Base-by-base conservation (phyloP, 2,888 invertebrate genomes). In the Erebia ligea region DNA sequence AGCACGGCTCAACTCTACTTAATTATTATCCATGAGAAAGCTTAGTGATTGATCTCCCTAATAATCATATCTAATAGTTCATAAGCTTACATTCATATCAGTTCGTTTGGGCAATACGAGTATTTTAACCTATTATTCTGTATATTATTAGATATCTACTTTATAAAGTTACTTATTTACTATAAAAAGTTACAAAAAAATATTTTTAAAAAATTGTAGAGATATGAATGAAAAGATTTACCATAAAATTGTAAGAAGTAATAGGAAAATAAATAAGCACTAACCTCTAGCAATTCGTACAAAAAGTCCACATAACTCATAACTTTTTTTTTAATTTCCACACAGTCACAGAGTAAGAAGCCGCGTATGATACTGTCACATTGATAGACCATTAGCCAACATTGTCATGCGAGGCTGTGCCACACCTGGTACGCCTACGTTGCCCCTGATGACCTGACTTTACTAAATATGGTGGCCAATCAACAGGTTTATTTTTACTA, bases 261-360 rank as follows among this genome's bases (percentile, higher is more conserved):
- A 34, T 58, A 15, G 15, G 17, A 17, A 61, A 61, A 21, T 1
- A 34, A 34, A 6, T n/a, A 11, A 6, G 10, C 19, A 66, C 88
- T 82, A 75, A 91, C 92, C 91, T 92, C 89, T 17, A 92, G 77
- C 45, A 91, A 80, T 75, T 91, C 91, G 76, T 92, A 90, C 19
- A 92, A 81, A 76, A 91, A 90, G 68, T 90, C 89, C 74, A 91
- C 88, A 79, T 90, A 91, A 80, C 86, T 88, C 89, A 91, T 91
- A 70, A 75, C 84, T 68, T 64, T 63, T 25, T 63, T 65, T 65
- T 61, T 57, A 40, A 48, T 63, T 45, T 52, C 74, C 70, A 77
- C 70, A 74, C 76, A 79, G 71, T 74, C 73, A 70, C 67, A 66
- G 66, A 54, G 63, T 17, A 34, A 58, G 61, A 74, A 67, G 70